These are phyloP conservation scores for Amblyopsis hoosieri DNA, from an alignment of 2,797 vertebrate genomes.

Conservation along the genomic window DNA sequence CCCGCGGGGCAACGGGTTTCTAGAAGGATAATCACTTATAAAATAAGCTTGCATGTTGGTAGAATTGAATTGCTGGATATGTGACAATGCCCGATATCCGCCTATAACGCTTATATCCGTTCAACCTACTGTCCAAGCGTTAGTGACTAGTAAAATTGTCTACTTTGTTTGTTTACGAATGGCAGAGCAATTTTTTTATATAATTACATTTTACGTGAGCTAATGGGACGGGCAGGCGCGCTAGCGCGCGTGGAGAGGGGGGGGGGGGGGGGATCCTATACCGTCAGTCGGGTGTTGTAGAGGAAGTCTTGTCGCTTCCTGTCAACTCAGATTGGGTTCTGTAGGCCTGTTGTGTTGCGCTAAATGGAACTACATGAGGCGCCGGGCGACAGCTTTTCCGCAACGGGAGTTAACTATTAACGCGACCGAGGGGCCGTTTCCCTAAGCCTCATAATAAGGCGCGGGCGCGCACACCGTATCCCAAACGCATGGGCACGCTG, in stretches of 20 bases:
- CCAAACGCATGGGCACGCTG: slow-evolving; percentile 46
- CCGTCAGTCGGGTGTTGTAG: slow-evolving; percentile 42
- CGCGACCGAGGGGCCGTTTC: slow-evolving; percentile 53
- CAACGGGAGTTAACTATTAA: slow-evolving; percentile 63
- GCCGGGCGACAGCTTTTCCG: slow-evolving; percentile 44
- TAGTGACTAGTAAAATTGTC: slow-evolving; percentile 34
- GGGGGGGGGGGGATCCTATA: slow-evolving; percentile 10
- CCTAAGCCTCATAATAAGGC: slow-evolving; percentile 55
- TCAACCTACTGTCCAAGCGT: slow-evolving; percentile 15
- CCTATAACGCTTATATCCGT: slow-evolving; percentile 3
- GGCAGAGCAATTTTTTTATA: slow-evolving; percentile 15
- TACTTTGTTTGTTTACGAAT: slow-evolving; percentile 46
- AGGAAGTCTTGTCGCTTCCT: slow-evolving; percentile 73
- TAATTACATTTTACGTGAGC: background rate
- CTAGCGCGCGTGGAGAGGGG: slow-evolving; percentile 9
- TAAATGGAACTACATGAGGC: slow-evolving; percentile 68
- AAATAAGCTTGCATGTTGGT: too few relatives aligned
- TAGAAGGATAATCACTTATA: too few relatives aligned
- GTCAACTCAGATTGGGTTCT: slow-evolving; percentile 55
- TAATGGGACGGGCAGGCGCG: background rate
- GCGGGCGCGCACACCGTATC: slow-evolving; percentile 58
- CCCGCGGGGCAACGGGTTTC: too few relatives aligned
- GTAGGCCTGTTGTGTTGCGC: slow-evolving; percentile 58
- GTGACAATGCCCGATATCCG: slow-evolving; percentile 32
- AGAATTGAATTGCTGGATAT: slow-evolving; percentile 39